Evolutionary conservation across 2,797 vertebrate species (phyloP).

Genomic region (Acanthornis magna): DNA sequence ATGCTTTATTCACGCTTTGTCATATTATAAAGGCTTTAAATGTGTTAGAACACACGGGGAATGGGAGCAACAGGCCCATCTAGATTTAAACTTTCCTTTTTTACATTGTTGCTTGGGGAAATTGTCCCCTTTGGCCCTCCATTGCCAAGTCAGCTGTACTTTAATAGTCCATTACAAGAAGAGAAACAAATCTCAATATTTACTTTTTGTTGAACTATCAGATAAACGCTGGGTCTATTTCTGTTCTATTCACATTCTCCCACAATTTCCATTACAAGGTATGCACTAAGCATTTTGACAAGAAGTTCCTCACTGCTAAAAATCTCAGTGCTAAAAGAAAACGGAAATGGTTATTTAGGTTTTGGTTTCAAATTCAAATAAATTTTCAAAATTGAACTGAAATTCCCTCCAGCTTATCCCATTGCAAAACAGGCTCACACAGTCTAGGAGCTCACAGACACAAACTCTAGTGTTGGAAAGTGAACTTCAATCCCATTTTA

Average conservation of each 20-base stretch:
- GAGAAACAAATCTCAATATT: slow-evolving; percentile 64
- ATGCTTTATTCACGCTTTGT: neutral
- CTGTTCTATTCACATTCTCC: slow-evolving; percentile 61
- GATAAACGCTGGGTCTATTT: slow-evolving; percentile 64
- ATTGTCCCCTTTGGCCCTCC: neutral
- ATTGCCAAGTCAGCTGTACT: slow-evolving; percentile 16
- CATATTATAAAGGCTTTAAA: slow-evolving; percentile 1
- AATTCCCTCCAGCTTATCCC: neutral
- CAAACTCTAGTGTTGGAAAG: neutral
- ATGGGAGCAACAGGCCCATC: neutral
- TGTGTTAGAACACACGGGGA: neutral
- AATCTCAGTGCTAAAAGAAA: neutral
- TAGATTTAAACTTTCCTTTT: neutral
- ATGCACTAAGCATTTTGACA: slow-evolving; percentile 15
- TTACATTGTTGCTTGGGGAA: neutral
- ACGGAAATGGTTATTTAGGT: neutral
- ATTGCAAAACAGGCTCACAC: neutral
- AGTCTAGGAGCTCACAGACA: neutral
- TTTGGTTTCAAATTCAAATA: slow-evolving; percentile 7
- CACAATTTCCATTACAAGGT: slow-evolving; percentile 65
- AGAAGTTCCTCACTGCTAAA: slow-evolving; percentile 7
- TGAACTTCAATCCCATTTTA: neutral
- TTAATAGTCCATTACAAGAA: slow-evolving; percentile 48
- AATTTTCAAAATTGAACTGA: neutral
- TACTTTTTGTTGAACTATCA: slow-evolving; percentile 58